Base-by-base conservation (phyloP, 2,888 invertebrate species). In the Cantharis rufa region DNA sequence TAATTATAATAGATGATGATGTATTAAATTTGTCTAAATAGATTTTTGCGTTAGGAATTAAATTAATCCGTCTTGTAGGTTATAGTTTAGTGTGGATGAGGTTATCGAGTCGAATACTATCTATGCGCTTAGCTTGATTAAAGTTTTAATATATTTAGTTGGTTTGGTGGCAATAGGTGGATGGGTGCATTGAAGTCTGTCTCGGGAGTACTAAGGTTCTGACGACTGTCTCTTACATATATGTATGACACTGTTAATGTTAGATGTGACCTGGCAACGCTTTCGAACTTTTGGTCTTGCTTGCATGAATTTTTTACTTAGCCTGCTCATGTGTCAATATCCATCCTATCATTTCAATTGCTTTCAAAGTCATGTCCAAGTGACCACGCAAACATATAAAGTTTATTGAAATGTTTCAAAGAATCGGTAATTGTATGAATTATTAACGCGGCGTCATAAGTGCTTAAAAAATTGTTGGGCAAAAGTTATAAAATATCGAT, bases 61-160 rank as follows among this genome's bases (percentile, higher is more conserved):
- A 48, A 48, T 48, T 48, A 48, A 48, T 48, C 48, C 48, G n/a
- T 48, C 48, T 48, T n/a, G 48, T 66, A 18, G 7, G 64, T 66
- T 66, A 66, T 66, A 66, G 64, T 66, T 66, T 21, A 66, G 24
- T 24, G 21, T 66, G 24, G 48, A 48, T n/a, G 48, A 48, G 48
- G 48, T 48, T 66, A 66, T 66, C 64, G 21, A 21, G 64, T 66
- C n/a, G 64, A 24, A 24, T 66, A 66, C 24, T 24, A 66, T 24
- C 64, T 70, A 78, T 78, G 74, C 80, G 80, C 79, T 81, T 80
- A 79, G 79, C 80, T 80, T 80, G 81, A 81, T 81, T 81, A 80
- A 81, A 81, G 79, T 81, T 81, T 80, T 78, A 81, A 80, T 78
- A 80, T 81, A 81, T 81, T 80, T 81, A 80, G 79, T 76, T 78